Evolutionary conservation across 2,888 invertebrate species (phyloP), one percentile per base, ranked within the genome.

Genomic region (Carabus problematicus): DNA sequence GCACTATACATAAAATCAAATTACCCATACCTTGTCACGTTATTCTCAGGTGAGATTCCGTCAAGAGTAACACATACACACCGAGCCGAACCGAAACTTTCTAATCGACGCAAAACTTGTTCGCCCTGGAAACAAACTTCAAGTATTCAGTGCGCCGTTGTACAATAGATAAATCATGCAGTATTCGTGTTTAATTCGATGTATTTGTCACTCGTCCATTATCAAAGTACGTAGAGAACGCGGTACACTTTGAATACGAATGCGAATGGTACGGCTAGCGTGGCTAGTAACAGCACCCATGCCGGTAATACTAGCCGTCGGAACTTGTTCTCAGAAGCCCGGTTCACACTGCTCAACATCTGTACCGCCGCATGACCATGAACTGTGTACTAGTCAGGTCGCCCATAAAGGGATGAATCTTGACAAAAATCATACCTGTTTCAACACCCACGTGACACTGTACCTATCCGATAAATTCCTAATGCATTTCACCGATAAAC

Each of bases 201-300:
- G 67, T 29, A 60, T 49, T n/a, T 47, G 67, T 67, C 54, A 66
- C 49, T 59, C 45, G 19, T 49, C 47, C 54, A 47, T 49, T 62
- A 55, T 45, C 45, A 55, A 41, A 39, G 55, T 47, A 69, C 56
- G 61, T 62, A 61, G 61, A 68, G 60, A 55, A 62, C 69, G 62
- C 69, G 67, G 67, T 69, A 69, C 45, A 69, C 69, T 61, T 69
- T 69, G 69, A 69, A 66, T 66, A 66, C 66, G 58, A 66, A 69
- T 62, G 62, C 67, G 61, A 68, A 68, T 68, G 68, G 67, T 61
- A 69, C 68, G 62, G 61, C 45, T 62, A 62, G 62, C 62, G 61
- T 69, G 56, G 62, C 69, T 55, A 52, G 55, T 61, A 66, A 49
- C 67, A 60, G 60, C 60, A 67, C 68, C 64, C 69, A 69, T 69